Evolutionary conservation across 2,888 invertebrate species (phyloP).

Genomic region (Drosophila dives): DNA sequence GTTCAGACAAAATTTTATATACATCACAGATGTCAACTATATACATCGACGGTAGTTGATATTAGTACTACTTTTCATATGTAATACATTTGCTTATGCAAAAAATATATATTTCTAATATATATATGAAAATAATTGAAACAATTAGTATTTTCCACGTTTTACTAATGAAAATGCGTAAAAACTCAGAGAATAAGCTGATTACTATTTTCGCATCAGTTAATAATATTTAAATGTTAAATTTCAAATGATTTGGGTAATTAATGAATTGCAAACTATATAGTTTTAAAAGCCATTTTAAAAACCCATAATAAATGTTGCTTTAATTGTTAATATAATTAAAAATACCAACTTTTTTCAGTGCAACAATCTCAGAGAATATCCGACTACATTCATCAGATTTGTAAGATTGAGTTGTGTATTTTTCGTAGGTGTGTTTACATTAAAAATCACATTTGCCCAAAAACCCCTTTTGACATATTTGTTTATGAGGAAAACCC

Average conservation of each 20-base stretch:
- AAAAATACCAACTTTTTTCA: not conserved
- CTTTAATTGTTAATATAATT: not conserved
- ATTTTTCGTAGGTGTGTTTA: not conserved
- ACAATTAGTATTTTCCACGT: not conserved
- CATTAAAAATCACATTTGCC: not conserved
- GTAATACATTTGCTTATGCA: not conserved
- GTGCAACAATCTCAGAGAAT: not conserved
- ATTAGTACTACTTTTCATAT: not conserved
- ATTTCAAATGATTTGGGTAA: not conserved
- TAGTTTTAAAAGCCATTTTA: not conserved
- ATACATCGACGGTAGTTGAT: not conserved
- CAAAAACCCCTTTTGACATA: not conserved
- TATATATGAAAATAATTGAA: not conserved
- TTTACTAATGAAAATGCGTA: not conserved
- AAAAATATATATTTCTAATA: no score
- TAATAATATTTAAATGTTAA: not conserved
- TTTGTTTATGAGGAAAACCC: constrained; percentile 12
- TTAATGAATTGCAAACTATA: not conserved
- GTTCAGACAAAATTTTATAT: not conserved
- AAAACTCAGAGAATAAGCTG: not conserved
- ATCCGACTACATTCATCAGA: not conserved
- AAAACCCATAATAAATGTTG: not conserved
- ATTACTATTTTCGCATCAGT: not conserved
- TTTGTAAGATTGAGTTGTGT: not conserved
- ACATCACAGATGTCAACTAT: not conserved